These are phyloP conservation scores for Astropecten irregularis DNA, from an alignment of 53 echinoderm and acorn worm genomes.

Conservation along the genomic window DNA sequence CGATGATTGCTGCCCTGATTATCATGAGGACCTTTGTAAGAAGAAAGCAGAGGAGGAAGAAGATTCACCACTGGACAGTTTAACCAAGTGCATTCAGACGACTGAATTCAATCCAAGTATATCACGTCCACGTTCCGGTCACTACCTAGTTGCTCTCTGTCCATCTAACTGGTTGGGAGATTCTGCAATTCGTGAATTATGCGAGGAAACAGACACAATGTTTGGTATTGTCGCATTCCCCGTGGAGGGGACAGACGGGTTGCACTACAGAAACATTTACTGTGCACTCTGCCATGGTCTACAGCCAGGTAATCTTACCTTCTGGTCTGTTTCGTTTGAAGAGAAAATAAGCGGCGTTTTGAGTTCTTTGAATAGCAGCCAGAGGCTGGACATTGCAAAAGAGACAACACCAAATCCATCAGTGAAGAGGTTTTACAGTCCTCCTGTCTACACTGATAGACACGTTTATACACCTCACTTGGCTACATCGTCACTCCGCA, in stretches of 20 bases:
- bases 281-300: constrained; percentile 20
- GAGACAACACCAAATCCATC: not conserved
- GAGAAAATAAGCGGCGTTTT: not conserved
- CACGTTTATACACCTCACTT: not conserved
- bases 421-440: not conserved
- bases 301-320: not conserved
- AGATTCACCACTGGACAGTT: too few relatives aligned
- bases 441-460: not conserved
- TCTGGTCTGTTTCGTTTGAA: not conserved
- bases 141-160: not conserved
- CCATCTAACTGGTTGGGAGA: not conserved
- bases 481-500: not conserved
- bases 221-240: not conserved
- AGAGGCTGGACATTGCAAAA: not conserved
- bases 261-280: constrained; percentile 12
- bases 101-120: too few relatives aligned
- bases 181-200: not conserved
- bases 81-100: too few relatives aligned
- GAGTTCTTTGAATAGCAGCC: not conserved
- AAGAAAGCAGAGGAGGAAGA: too few relatives aligned
- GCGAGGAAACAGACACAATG: not conserved
- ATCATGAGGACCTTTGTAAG: too few relatives aligned
- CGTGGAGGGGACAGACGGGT: not conserved
- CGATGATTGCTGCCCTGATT: too few relatives aligned
- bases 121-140: constrained; percentile 12